These are phyloP conservation scores for Garra rufa DNA, from an alignment of 2,113 vertebrate genomes.

Conservation along the genomic window DNA sequence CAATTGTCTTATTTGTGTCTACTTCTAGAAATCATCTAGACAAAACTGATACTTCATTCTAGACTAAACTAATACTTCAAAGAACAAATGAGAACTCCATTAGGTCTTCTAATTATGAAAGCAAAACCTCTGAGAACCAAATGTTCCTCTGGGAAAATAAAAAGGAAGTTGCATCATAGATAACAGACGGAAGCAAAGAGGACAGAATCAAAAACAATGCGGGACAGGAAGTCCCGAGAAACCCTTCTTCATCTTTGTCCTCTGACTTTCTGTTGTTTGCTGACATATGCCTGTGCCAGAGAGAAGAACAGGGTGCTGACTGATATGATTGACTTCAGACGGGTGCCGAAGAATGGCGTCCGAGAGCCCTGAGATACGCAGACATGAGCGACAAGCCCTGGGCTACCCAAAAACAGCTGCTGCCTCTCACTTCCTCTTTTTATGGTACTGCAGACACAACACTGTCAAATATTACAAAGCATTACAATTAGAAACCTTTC, in stretches of 20 bases:
- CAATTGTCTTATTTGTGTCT: neutral
- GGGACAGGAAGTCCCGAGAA: conserved; percentile 17
- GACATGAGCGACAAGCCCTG: conserved; percentile 11
- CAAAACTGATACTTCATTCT: neutral
- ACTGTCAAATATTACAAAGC: conserved; percentile 32
- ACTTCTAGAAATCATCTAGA: neutral
- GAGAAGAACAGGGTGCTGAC: conserved; percentile 23
- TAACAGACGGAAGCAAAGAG: neutral
- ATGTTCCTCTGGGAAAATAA: neutral
- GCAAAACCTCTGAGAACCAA: neutral
- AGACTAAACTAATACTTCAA: neutral
- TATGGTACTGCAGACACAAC: neutral
- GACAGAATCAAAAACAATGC: neutral
- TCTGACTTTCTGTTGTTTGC: conserved; percentile 19
- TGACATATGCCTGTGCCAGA: conserved; percentile 43
- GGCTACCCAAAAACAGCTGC: conserved; percentile 36
- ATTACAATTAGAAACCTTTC: neutral
- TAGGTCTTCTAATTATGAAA: neutral
- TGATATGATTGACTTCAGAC: conserved; percentile 46
- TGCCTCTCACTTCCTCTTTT: conserved; percentile 2
- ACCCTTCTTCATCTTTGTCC: conserved; percentile 28
- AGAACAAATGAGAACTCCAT: neutral
- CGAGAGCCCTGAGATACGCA: neutral
- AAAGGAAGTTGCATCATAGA: neutral
- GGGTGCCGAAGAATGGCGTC: conserved; percentile 5